Evolutionary conservation across 2,797 vertebrate genomes (phyloP).

Genomic region (Yasuhikotakia modesta): DNA sequence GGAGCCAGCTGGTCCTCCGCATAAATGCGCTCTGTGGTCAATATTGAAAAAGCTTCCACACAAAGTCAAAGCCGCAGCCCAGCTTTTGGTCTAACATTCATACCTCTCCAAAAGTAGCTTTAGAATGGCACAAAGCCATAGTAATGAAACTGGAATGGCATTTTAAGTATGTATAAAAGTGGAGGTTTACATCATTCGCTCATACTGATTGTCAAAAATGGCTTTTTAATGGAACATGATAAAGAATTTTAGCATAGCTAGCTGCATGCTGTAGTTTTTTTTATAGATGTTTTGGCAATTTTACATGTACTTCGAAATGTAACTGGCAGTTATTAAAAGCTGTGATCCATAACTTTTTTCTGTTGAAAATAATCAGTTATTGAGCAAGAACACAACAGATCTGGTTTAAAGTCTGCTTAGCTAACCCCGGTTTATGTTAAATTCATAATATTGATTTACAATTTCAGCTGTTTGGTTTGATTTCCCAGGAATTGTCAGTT

Average conservation of each 20-base stretch:
- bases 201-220: neutral
- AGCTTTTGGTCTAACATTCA: slow-evolving; percentile 3
- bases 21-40: slow-evolving; percentile 63
- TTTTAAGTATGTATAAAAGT: neutral
- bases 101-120: slow-evolving; percentile 2
- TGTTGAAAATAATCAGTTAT: too few relatives aligned
- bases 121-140: slow-evolving; percentile 3
- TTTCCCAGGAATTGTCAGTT: too few relatives aligned
- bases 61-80: slow-evolving; percentile 63
- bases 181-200: neutral
- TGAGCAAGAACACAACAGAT: too few relatives aligned
- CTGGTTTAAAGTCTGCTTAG: too few relatives aligned
- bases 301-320: neutral
- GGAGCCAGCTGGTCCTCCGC: slow-evolving; percentile 74
- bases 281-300: too few relatives aligned
- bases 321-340: neutral
- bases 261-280: too few relatives aligned
- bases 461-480: too few relatives aligned
- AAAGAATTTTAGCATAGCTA: too few relatives aligned
- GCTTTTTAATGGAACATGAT: neutral
- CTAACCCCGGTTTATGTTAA: too few relatives aligned
- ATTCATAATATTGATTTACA: too few relatives aligned
- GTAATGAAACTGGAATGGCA: neutral
- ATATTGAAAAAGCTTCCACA: slow-evolving; percentile 64
- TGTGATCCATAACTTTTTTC: too few relatives aligned